Evolutionary conservation across 1,140 invertebrate species (phyloP).

Genomic region (Achatina immaculata): DNA sequence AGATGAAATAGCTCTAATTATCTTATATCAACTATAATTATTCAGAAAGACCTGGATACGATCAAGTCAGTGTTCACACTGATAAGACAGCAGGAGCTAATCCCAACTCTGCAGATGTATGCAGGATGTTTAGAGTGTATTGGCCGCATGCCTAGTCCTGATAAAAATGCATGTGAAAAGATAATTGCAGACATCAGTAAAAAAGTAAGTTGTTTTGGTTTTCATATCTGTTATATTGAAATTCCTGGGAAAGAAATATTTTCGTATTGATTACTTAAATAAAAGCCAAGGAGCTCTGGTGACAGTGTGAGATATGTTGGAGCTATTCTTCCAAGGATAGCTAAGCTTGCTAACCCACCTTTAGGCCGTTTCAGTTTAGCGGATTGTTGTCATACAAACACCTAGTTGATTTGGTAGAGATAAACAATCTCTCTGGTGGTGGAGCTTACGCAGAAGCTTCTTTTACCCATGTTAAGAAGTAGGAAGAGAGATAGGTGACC

Average conservation of each 20-base stretch:
- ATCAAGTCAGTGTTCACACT: constrained; percentile 25
- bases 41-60: constrained; percentile 17
- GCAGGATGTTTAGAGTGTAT: constrained; percentile 35
- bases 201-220: constrained; percentile 28
- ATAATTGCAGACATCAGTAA: constrained; percentile 10
- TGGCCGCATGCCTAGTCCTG: constrained; percentile 19
- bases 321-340: too few relatives aligned
- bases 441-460: too few relatives aligned
- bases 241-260: neutral
- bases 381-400: too few relatives aligned
- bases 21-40: too few relatives aligned
- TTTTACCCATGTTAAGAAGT: too few relatives aligned
- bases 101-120: constrained; percentile 28
- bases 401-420: too few relatives aligned
- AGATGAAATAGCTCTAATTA: too few relatives aligned
- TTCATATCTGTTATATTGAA: neutral
- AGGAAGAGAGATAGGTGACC: too few relatives aligned
- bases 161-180: neutral
- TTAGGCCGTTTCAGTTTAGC: too few relatives aligned
- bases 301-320: neutral
- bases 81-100: constrained; percentile 4
- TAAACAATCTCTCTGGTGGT: too few relatives aligned
- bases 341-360: too few relatives aligned
- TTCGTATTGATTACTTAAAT: neutral
- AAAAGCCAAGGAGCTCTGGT: neutral